Evolutionary conservation across 2,797 vertebrate species (phyloP).

Genomic region (Chromobotia macracanthus): DNA sequence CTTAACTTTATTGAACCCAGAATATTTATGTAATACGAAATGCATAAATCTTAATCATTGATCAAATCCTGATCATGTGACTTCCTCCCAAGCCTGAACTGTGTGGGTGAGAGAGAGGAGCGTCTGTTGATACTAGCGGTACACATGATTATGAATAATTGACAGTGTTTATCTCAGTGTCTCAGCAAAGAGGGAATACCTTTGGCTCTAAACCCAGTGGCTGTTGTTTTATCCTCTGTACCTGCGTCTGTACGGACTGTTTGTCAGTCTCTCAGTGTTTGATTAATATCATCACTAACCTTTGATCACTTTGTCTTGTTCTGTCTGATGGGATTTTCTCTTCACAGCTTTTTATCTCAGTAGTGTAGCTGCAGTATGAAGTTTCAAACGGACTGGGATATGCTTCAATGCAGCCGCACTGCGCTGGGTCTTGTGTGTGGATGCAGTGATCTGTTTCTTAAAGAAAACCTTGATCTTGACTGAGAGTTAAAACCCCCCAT

Average conservation of each 20-base stretch:
- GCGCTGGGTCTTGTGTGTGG: not conserved
- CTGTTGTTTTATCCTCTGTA: not conserved
- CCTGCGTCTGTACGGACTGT: too few relatives aligned
- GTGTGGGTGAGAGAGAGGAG: conserved; percentile 8
- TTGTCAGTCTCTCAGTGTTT: conserved; percentile 5
- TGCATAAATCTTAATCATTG: not conserved
- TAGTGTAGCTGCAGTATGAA: not conserved
- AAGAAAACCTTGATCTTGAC: not conserved
- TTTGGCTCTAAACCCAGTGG: not conserved
- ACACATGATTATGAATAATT: conserved; percentile 25
- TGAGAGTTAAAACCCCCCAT: too few relatives aligned
- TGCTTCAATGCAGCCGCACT: not conserved
- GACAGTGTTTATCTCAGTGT: not conserved
- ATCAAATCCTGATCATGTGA: not conserved
- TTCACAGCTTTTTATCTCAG: not conserved
- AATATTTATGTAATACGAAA: not conserved
- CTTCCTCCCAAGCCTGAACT: not conserved
- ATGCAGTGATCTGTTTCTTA: not conserved
- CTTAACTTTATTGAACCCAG: not conserved
- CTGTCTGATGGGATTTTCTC: conserved; percentile 11
- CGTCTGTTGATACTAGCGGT: conserved; percentile 13
- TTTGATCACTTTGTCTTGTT: conserved; percentile 26
- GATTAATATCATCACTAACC: conserved; percentile 23
- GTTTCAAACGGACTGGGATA: not conserved
- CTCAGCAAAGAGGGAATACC: conserved; percentile 9